Percentiles rank a stretch among this genome's conserved stretches.
phyloP scores from a whole-genome alignment of 1,140 invertebrate genomes.

The Neodiprion fabricii region DNA sequence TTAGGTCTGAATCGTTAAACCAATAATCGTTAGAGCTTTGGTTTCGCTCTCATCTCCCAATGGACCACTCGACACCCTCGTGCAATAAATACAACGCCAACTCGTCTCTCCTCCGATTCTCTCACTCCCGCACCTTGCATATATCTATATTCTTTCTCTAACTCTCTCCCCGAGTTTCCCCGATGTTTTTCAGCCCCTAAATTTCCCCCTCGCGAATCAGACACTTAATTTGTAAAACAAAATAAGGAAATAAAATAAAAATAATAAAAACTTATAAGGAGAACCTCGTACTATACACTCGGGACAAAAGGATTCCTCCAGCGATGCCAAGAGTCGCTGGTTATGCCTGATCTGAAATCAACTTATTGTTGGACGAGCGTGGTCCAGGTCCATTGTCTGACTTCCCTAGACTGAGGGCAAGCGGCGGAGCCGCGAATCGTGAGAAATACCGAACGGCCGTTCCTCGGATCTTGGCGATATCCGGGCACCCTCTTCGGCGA shows the following conservation, averaged over 20 bases:
- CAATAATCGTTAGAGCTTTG: constrained; percentile 3
- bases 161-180: too few relatives aligned
- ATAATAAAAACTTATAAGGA: neutral
- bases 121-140: neutral
- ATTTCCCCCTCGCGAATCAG: too few relatives aligned
- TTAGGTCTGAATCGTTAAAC: neutral
- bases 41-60: neutral
- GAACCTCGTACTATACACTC: too few relatives aligned
- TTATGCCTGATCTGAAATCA: too few relatives aligned
- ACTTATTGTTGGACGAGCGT: too few relatives aligned
- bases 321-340: too few relatives aligned
- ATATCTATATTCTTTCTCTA: too few relatives aligned
- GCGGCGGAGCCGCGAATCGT: neutral
- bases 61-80: neutral
- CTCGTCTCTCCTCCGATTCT: neutral
- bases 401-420: too few relatives aligned
- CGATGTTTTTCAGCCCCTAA: too few relatives aligned
- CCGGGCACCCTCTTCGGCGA: neutral
- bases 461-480: neutral
- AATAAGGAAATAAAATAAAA: neutral
- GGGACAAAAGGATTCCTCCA: too few relatives aligned
- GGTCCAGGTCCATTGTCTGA: too few relatives aligned
- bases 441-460: neutral
- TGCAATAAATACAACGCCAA: neutral
- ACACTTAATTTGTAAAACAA: too few relatives aligned